Percentiles rank a stretch among this genome's conserved stretches.
Evolutionary conservation across 2,797 vertebrate genomes (phyloP).

Genomic region (Tauraco hartlaubi): DNA sequence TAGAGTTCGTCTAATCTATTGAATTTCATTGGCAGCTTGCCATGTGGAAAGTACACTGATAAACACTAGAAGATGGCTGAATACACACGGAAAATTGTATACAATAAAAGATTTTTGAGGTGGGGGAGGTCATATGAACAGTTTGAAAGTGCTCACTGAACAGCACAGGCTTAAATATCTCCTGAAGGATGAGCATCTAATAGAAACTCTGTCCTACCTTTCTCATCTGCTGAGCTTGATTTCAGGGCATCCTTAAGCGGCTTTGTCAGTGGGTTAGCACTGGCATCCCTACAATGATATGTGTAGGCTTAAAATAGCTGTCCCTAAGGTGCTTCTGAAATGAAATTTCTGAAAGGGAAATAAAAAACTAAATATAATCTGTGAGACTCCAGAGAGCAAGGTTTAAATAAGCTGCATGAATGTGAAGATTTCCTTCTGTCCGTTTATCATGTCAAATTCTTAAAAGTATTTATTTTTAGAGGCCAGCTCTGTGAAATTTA

Average conservation of each 20-base stretch:
- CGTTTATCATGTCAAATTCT: constrained; percentile 30
- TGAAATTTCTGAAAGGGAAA: constrained; percentile 40
- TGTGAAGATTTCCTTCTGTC: background rate
- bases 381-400: background rate
- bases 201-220: background rate
- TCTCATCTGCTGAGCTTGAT: constrained; percentile 4
- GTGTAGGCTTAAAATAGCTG: constrained; percentile 52
- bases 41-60: background rate
- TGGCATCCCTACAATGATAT: background rate
- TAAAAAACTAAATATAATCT: constrained; percentile 28
- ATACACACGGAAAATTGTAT: background rate
- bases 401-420: constrained; percentile 15
- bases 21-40: constrained; percentile 36
- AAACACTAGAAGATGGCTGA: background rate
- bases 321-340: constrained; percentile 38
- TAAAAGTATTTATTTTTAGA: constrained; percentile 45
- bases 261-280: background rate
- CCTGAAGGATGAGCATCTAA: background rate
- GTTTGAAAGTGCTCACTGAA: background rate
- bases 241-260: background rate
- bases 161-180: background rate
- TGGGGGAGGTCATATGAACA: background rate
- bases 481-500: constrained; percentile 23
- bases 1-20: background rate
- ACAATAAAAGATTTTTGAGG: background rate